Base-by-base conservation (phyloP, 2,113 vertebrate species). In the Entelurus aequoreus region DNA sequence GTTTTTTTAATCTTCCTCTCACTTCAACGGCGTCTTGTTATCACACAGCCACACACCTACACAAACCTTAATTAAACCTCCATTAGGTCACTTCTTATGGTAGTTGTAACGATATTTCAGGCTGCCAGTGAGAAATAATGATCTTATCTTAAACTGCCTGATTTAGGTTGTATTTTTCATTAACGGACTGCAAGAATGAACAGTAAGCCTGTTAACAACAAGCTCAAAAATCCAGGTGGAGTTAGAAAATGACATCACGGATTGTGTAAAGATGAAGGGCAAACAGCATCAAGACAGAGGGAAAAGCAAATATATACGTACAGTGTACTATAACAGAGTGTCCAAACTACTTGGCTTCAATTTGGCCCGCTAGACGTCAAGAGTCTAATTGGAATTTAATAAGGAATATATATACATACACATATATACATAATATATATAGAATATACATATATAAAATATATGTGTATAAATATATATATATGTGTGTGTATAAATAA, bases 31-130 rank as follows among this genome's bases (percentile, higher is more conserved):
- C 1, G 35, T 48, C 42, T 72, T 42, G 28, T 62, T 74, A 69
- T 48, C 28, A 14, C 37, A 11, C 15, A 64, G 11, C 42, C 47
- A 49, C 50, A 59, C 15, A 63, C 35, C 47, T 16, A 12, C 48
- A 69, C 63, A 59, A 12, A 40, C 19, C 65, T 69, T 86, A 83
- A 88, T 85, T 86, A 86, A 85, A 80, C 8, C n/a, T 54, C 54
- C 58, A 48, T 53, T 55, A 64, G 72, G 65, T 70, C 55, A 56
- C 10, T 55, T 77, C 78, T 75, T 76, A 62, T n/a, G 63, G 14
- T 57, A 57, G 49, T 11, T 48, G 60, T 46, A 54, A 35, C 37
- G 15, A 11, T 57, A 44, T 54, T 60, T 67, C 52, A 36, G 52
- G 36, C 57, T 37, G 13, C 9, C 1, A 68, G 19, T 6, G 8